Conservation (phyloP, 2,888 invertebrate species). For the Tanytarsus gracilentus region DNA sequence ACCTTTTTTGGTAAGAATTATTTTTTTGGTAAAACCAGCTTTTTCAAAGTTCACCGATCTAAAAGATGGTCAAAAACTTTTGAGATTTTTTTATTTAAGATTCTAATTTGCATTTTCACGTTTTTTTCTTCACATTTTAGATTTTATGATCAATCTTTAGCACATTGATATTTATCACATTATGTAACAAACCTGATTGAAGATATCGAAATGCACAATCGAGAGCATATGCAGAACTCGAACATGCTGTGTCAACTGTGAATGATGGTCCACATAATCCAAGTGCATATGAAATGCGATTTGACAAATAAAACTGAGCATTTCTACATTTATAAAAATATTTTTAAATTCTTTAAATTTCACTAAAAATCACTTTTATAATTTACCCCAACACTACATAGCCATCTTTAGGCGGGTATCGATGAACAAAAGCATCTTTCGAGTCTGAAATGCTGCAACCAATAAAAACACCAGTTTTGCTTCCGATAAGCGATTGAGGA, state of each 20-base stretch:
- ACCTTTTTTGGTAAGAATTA: no score
- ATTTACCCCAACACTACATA: constrained; percentile 41
- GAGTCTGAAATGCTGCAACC: constrained; percentile 64
- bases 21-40: no score
- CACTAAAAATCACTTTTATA: neutral
- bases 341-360: neutral
- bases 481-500: constrained; percentile 55
- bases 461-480: constrained; percentile 62
- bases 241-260: constrained; percentile 86
- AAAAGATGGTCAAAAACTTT: no score
- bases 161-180: no score
- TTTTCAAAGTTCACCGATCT: no score
- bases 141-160: no score
- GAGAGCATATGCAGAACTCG: constrained; percentile 78
- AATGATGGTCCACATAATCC: constrained; percentile 83
- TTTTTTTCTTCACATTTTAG: no score
- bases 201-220: constrained; percentile 72
- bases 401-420: constrained; percentile 49
- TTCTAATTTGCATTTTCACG: no score
- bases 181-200: constrained; percentile 44
- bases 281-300: constrained; percentile 79
- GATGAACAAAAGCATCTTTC: constrained; percentile 60
- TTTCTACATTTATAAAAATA: constrained; percentile 58
- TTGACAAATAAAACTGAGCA: constrained; percentile 84
- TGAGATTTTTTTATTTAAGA: no score